Evolutionary conservation across 2,113 vertebrate species (phyloP).

Genomic region (Megaceryle maxima): DNA sequence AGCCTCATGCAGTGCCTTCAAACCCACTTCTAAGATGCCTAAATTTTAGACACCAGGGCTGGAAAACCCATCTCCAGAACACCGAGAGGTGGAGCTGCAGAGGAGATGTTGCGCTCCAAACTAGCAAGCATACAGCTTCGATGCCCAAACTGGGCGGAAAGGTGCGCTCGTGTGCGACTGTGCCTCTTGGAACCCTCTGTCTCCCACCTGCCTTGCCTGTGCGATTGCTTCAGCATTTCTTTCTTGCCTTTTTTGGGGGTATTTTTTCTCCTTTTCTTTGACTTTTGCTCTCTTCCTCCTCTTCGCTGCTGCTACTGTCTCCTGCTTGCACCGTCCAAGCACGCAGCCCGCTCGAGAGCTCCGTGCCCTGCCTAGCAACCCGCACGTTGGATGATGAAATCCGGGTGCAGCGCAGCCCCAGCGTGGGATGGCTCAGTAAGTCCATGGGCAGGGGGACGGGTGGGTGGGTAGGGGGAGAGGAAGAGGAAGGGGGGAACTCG

Average conservation of each 20-base stretch:
- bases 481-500: neutral
- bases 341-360: constrained; percentile 91
- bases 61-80: neutral
- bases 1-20: neutral
- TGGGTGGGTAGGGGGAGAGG: neutral
- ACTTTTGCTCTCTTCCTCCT: constrained; percentile 68
- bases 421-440: constrained; percentile 98
- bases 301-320: constrained; percentile 59
- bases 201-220: constrained; percentile 45
- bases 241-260: neutral
- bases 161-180: neutral
- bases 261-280: constrained; percentile 37
- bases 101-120: neutral
- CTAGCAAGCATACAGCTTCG: neutral
- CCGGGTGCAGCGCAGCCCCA: constrained; percentile 84
- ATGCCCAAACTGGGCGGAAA: neutral
- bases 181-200: neutral
- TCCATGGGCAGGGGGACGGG: constrained; percentile 36
- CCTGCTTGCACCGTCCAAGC: constrained; percentile 80
- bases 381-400: constrained; percentile 86
- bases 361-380: constrained; percentile 90
- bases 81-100: accelerated
- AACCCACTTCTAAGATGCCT: neutral
- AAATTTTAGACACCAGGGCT: neutral
- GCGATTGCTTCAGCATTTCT: constrained; percentile 65